Evolutionary conservation across 2,113 vertebrate species (phyloP).

Genomic region (Toxotes jaculatrix): DNA sequence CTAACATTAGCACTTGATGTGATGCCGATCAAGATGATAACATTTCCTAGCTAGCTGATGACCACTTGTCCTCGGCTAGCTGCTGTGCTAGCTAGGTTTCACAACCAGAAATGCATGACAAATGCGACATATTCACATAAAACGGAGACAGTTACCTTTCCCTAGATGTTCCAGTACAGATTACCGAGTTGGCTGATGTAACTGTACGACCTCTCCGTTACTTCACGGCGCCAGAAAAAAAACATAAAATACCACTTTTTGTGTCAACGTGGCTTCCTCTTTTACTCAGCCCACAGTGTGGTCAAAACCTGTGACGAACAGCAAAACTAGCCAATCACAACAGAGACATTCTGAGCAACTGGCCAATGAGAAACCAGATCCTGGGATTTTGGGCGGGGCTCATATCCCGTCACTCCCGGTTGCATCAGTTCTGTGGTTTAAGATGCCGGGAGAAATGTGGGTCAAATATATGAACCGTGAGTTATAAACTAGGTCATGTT

Average conservation of each 20-base stretch:
- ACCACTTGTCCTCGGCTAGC: conserved; percentile 8
- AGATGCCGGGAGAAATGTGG: conserved; percentile 11
- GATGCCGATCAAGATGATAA: neutral
- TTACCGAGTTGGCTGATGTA: neutral
- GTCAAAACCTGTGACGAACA: neutral
- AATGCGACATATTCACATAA: neutral
- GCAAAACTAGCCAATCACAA: conserved; percentile 58
- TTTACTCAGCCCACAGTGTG: neutral
- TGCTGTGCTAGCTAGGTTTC: conserved; percentile 34
- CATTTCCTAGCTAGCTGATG: conserved; percentile 26
- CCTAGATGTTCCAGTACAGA: neutral
- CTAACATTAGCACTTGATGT: neutral
- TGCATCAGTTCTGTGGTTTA: conserved; percentile 60
- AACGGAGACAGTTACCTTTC: conserved; percentile 25
- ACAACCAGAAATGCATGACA: neutral
- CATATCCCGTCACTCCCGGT: neutral
- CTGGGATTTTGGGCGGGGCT: conserved; percentile 36
- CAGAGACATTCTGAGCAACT: accelerated
- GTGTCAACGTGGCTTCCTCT: conserved; percentile 82
- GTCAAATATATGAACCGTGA: conserved; percentile 33
- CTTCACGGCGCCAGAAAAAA: neutral
- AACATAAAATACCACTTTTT: neutral
- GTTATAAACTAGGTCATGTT: conserved; percentile 32
- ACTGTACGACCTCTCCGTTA: neutral
- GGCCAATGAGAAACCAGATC: conserved; percentile 45